Evolutionary conservation across 1,140 invertebrate species (phyloP), one percentile per base, ranked within the genome.

Genomic region (Elysia chlorotica): DNA sequence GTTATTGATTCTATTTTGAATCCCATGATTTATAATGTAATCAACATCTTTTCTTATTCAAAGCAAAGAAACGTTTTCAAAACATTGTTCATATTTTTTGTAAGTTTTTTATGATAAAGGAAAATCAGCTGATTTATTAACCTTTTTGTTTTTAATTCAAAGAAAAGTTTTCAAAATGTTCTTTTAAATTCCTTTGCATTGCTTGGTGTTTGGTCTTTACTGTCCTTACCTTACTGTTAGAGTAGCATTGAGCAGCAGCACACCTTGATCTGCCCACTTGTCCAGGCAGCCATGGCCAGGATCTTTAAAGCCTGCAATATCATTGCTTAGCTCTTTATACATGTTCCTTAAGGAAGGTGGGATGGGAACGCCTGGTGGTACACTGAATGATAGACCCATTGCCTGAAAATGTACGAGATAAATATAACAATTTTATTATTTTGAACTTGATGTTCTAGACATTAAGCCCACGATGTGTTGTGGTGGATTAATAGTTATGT

Each of bases 291-390:
- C 92, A 85, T 92, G 90, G 48, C 78, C 76, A 1, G 92, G 91
- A 2, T 57, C 59, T 14, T 76, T 79, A 81, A 92, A 92, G 4
- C 86, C 88, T 10, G 67, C 56, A 59, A 91, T 89, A 79, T 92
- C 91, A 10, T 66, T 83, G 25, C 82, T 77, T 62, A 92, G 78
- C 82, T 93, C 92, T 78, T 91, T 91, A 83, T 89, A 92, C 77
- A 92, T 93, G 79, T 92, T 93, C 33, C 88, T 77, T 75, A 93
- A 82, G 71, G 90, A 90, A 38, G 91, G 91, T 35, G 92, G 92
- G 5, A 89, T 85, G 4, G 77, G 71, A 6, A 91, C 83, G 19
- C 90, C 90, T 53, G 83, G 81, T 38, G 86, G 87, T 35, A 92
- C 92, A 78, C 91, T 92, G 80, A 93, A 92, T 56, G 90, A 90